These are phyloP conservation scores for Tortricodes alternella DNA, from an alignment of 2,888 invertebrate genomes.

Conservation along the genomic window DNA sequence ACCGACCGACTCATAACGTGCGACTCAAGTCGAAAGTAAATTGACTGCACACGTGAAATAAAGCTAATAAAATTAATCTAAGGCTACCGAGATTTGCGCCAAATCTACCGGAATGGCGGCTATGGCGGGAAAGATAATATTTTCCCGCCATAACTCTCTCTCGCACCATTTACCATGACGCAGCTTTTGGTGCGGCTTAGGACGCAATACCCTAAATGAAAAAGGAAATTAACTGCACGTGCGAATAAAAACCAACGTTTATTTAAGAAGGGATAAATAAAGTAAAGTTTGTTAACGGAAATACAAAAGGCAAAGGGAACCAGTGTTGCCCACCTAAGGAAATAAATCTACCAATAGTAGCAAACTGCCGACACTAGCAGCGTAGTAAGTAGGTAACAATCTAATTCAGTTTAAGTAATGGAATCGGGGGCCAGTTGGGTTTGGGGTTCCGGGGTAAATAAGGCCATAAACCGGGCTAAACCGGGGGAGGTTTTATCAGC, in stretches of 20 bases:
- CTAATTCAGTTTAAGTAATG: conserved; percentile 30
- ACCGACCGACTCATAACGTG: no score
- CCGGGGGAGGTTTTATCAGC: conserved; percentile 39
- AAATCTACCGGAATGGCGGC: conserved; percentile 15
- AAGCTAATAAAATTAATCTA: conserved; percentile 8
- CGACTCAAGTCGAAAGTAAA: no score
- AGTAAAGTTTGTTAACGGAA: not conserved
- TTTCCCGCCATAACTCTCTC: conserved; percentile 28
- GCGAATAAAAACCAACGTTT: not conserved
- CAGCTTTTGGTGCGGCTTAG: conserved; percentile 5
- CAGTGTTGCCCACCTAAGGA: conserved; percentile 13
- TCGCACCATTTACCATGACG: conserved; percentile 19
- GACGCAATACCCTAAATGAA: conserved; percentile 11
- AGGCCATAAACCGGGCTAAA: conserved; percentile 42
- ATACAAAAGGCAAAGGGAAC: not conserved
- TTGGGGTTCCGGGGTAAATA: conserved; percentile 42
- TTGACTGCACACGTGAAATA: conserved; percentile 17
- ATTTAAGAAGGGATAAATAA: no score
- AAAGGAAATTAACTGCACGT: not conserved
- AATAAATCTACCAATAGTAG: conserved; percentile 24
- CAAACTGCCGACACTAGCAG: conserved; percentile 22
- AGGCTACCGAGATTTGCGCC: conserved; percentile 1
- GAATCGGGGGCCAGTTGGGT: conserved; percentile 21
- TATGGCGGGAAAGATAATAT: conserved; percentile 16
- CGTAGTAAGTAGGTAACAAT: conserved; percentile 29